Conservation (phyloP, 1,140 invertebrate species). For the Hylaeus anthracinus region DNA sequence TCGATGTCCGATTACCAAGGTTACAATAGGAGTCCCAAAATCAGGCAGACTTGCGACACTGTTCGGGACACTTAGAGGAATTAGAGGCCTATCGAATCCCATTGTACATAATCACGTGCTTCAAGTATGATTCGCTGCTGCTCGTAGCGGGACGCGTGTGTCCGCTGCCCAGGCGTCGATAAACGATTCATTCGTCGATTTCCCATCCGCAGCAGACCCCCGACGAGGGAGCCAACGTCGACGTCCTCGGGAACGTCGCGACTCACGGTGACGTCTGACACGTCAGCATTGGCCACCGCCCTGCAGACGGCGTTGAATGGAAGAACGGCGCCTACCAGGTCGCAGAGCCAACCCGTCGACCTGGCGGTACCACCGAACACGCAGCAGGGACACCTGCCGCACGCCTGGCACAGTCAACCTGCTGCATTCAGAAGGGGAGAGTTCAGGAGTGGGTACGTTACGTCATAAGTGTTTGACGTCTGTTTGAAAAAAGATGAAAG, state of each 20-base stretch:
- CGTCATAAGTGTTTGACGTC: too few species aligned
- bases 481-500: too few species aligned
- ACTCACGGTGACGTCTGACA: slow-evolving; percentile 75
- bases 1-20: slow-evolving; percentile 40
- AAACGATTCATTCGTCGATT: background rate
- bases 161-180: background rate
- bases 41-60: slow-evolving; percentile 62
- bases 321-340: slow-evolving; percentile 77
- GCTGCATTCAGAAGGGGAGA: slow-evolving; percentile 77
- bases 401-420: slow-evolving; percentile 79
- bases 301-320: slow-evolving; percentile 76
- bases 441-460: slow-evolving; percentile 75
- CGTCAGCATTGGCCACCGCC: slow-evolving; percentile 75
- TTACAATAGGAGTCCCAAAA: slow-evolving; percentile 13
- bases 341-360: slow-evolving; percentile 81
- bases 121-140: slow-evolving; percentile 71
- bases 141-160: slow-evolving; percentile 40
- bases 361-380: slow-evolving; percentile 72
- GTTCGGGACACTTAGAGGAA: slow-evolving; percentile 71
- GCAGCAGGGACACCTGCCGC: slow-evolving; percentile 69
- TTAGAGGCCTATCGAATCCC: slow-evolving; percentile 72
- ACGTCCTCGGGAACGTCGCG: slow-evolving; percentile 76
- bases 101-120: slow-evolving; percentile 78
- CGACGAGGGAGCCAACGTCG: slow-evolving; percentile 73
- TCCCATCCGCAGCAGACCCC: slow-evolving; percentile 63